Evolutionary conservation across 2,888 invertebrate genomes (phyloP), one percentile per base, ranked within the genome.

Genomic region (Pogonocherus hispidulus): DNA sequence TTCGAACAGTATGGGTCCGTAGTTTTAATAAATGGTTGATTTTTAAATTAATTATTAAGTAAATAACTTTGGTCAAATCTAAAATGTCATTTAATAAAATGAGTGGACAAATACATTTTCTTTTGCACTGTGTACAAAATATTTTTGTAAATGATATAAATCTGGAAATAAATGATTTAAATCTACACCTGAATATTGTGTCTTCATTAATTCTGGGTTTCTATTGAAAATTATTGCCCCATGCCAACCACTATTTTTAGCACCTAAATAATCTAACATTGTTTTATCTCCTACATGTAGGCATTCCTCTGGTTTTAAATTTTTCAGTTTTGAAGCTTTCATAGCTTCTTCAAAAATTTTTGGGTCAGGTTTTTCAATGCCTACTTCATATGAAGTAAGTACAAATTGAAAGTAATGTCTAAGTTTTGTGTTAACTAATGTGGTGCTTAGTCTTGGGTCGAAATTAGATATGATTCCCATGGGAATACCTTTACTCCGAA

Each of bases 401-500:
- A 96, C 87, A 86, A 97, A 97, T 73, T 93, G 66, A 85, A 97
- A 95, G 81, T 91, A 91, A 60, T 91, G 86, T 56, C 88, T 82
- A n/a, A 97, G 84, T 63, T 88, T 89, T 37, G 92, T 87, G 76
- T 90, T 91, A 11, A 85, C 77, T 60, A 97, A 86, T 71, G 96
- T 89, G 3, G 87, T 86, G 68, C 90, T 87, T 1, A 97, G 86
- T 27, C 96, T 88, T 27, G 94, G 93, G 86, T 97, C 97, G 86
- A 93, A 95, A 85, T 97, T 97, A 4, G 97, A 95, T 74, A 97
- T 91, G 0, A 96, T 90, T 2, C 96, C 97, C 47, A 96, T 76
- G 9, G 83, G 77, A 11, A 89, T 78, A 20, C 85, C 84, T 62
- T 84, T 85, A 9, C 83, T 81, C 69, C 84, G 86, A 5, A 95